These are phyloP conservation scores for Drosophila stalkeri DNA, from an alignment of 2,888 invertebrate genomes.

Conservation along the genomic window DNA sequence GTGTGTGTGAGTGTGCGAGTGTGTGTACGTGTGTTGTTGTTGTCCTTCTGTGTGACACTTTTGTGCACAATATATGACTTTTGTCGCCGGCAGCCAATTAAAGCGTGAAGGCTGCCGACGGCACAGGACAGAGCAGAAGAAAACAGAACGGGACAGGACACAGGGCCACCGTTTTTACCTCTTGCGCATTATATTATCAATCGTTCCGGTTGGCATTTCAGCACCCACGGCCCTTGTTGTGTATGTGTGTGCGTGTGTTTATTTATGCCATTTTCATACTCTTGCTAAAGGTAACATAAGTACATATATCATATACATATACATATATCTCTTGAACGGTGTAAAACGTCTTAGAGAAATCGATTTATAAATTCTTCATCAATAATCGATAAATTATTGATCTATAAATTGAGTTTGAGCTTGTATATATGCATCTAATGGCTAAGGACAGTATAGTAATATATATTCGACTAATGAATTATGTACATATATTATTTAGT, in stretches of 20 bases:
- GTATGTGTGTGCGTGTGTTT: slow-evolving; percentile 45
- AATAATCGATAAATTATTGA: not conserved
- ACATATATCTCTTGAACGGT: not conserved
- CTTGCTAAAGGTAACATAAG: not conserved
- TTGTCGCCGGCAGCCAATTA: slow-evolving; percentile 82
- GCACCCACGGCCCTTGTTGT: slow-evolving; percentile 65
- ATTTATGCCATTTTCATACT: slow-evolving; percentile 51
- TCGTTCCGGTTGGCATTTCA: slow-evolving; percentile 77
- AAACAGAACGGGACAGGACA: slow-evolving; percentile 51
- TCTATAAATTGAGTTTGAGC: not conserved
- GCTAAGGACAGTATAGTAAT: too few relatives aligned
- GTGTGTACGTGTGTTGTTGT: slow-evolving; percentile 30
- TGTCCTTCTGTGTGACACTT: slow-evolving; percentile 38
- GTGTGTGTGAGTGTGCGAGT: slow-evolving; percentile 13
- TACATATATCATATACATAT: too few relatives aligned
- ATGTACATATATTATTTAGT: too few relatives aligned
- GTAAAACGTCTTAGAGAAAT: not conserved
- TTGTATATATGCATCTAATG: too few relatives aligned
- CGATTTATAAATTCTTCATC: not conserved
- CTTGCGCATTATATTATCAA: slow-evolving; percentile 73
- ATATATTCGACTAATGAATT: too few relatives aligned
- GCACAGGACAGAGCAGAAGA: slow-evolving; percentile 20
- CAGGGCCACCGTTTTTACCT: slow-evolving; percentile 53
- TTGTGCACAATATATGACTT: slow-evolving; percentile 73
- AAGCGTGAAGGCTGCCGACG: slow-evolving; percentile 85